Conservation (phyloP, 2,113 vertebrate species). For the Aegithalos caudatus region DNA sequence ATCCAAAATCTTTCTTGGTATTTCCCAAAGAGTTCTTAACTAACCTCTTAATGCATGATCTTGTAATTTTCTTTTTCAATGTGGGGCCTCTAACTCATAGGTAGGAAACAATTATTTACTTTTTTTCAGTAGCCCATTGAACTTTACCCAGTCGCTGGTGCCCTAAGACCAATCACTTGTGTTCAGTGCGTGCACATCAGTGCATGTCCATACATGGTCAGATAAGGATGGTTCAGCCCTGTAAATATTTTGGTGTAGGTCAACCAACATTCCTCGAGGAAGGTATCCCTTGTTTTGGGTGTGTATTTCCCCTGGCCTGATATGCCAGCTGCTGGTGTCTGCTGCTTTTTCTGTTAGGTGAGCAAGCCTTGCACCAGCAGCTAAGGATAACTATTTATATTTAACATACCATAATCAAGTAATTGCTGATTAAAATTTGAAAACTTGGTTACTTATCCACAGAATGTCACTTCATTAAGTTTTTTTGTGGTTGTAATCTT, state of each 20-base stretch:
- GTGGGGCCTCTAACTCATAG: background rate
- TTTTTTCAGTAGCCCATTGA: background rate
- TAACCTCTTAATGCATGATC: background rate
- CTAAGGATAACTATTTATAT: background rate
- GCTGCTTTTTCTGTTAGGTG: background rate
- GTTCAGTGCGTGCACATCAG: background rate
- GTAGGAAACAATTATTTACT: background rate
- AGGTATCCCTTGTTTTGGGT: background rate
- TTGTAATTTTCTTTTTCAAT: background rate
- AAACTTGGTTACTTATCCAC: background rate
- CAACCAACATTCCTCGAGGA: background rate
- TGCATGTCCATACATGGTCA: background rate
- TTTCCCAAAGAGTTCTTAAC: background rate
- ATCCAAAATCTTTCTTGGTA: background rate
- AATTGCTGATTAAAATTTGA: background rate
- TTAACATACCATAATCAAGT: background rate
- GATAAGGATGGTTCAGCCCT: background rate
- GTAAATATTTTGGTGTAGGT: background rate
- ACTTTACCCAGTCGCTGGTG: background rate
- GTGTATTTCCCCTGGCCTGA: background rate
- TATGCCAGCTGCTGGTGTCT: background rate
- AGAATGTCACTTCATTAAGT: background rate
- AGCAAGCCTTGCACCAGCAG: fast-evolving
- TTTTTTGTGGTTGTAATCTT: background rate
- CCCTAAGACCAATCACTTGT: background rate